Evolutionary conservation across 2,888 invertebrate species (phyloP), one percentile per base, ranked within the genome.

Genomic region (Thalpophila matura): DNA sequence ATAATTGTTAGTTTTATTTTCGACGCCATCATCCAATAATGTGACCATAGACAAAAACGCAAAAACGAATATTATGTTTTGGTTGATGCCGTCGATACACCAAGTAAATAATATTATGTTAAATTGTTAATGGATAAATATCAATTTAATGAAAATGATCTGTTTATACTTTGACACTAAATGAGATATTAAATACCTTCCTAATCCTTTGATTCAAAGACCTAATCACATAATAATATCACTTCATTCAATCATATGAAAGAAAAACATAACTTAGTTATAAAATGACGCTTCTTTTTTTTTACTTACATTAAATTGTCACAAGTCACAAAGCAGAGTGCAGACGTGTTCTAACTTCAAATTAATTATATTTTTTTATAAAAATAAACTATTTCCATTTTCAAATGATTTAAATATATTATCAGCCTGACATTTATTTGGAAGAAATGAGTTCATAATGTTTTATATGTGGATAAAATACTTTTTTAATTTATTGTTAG

Each of bases 1-100:
- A 38, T 43, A 45, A 38, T 43, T 60, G 42, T 57, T 56, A 14
- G 40, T 35, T 42, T 60, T 54, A 7, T 53, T 29, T 24, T 54
- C 18, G 56, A 54, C 42, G 61, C 56, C 69, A 68, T 73, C 42
- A 57, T 59, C 42, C 9, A 22, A 33, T 35, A 31, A 18, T n/a
- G n/a, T 35, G 22, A 59, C 59, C 67, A 68, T 67, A 68, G 49
- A 61, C 35, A 61, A 61, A 1, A 14, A 26, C 5, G 10, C n/a
- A n/a, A n/a, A n/a, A n/a, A n/a, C n/a, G n/a, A n/a, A n/a, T 45
- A 22, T 38, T 35, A n/a, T 27, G 7, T 40, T 40, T 43, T 10
- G 27, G 10, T 27, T 27, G 6, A 42, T 14, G 31, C 26, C 42
- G 58, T 38, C 51, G 29, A 16, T 37, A 37, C 18, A 27, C 27